Base-by-base conservation (phyloP, 2,888 invertebrate species). In the Hyposoter dolosus region DNA sequence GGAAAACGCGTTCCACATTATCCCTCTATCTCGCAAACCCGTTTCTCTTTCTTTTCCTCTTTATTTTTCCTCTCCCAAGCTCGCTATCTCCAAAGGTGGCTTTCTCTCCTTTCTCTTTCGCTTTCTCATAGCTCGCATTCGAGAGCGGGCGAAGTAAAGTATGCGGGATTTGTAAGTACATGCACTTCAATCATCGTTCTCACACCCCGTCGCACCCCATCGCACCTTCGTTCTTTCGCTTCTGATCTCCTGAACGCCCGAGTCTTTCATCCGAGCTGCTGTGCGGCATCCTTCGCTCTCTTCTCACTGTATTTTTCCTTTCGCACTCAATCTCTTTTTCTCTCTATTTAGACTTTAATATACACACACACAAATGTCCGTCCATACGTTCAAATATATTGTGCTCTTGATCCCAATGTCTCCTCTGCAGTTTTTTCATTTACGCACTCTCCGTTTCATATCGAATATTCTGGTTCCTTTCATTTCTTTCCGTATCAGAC, bases 171-270 rank as follows among this genome's bases (percentile, higher is more conserved):
- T 90, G 89, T 92, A 92, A 92, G 92, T 92, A 92, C 85, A 88
- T 91, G 92, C 93, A 93, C 93, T 93, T 92, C 92, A 93, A 93
- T 93, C 93, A 93, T 92, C 92, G 89, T 91, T 91, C 91, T 91
- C 91, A 89, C 90, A 90, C 90, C 89, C 88, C 89, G 89, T 89
- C 89, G 91, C 90, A 89, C 91, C 87, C 90, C 91, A 91, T 92
- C 91, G 90, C 91, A 87, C 90, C 91, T 92, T 89, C 78, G 89
- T 88, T 88, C 89, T 90, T 90, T 90, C 88, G 90, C 90, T 90
- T 92, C 89, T 91, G 91, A 91, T 93, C 91, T 93, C 88, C 85
- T 77, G 60, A 88, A 84, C 82, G 82, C 87, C 77, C 88, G 87
- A 89, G 86, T 88, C 89, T 91, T 91, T 92, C 90, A 91, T 91